These are phyloP conservation scores for Taphrorychus bicolor DNA, from an alignment of 2,888 invertebrate species.

Conservation along the genomic window DNA sequence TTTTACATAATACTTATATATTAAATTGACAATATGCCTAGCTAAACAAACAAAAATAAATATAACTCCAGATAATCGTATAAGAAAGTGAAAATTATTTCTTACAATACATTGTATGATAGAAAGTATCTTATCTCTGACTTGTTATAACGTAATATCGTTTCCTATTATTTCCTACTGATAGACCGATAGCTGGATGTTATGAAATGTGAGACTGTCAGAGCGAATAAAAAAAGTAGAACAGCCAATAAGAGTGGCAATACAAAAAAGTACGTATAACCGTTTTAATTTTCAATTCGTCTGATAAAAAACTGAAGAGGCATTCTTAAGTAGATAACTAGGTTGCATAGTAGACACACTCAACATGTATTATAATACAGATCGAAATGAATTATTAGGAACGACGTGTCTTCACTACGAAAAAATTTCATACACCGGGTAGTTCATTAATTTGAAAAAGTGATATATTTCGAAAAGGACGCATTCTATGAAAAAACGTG, in stretches of 20 bases:
- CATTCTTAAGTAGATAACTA: neutral
- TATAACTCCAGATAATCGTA: neutral
- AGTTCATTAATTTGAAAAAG: too few relatives aligned
- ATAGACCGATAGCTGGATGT: too few relatives aligned
- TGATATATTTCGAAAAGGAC: too few relatives aligned
- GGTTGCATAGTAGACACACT: neutral
- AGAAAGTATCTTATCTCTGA: too few relatives aligned
- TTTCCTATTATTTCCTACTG: too few relatives aligned
- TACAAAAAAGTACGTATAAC: neutral
- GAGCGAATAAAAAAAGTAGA: too few relatives aligned
- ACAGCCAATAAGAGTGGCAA: too few relatives aligned
- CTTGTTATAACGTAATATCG: too few relatives aligned
- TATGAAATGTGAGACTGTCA: too few relatives aligned
- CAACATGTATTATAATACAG: neutral
- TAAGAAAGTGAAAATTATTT: neutral
- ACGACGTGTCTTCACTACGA: neutral
- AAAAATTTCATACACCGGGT: neutral
- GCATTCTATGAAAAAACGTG: too few relatives aligned
- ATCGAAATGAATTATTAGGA: neutral
- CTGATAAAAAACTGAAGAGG: neutral
- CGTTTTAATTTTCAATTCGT: neutral
- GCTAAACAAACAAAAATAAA: neutral
- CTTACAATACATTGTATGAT: neutral
- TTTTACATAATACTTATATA: constrained; percentile 35
- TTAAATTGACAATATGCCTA: constrained; percentile 17